These are phyloP conservation scores for Corythornis cristatus DNA, from an alignment of 2,113 vertebrate genomes.

Conservation along the genomic window DNA sequence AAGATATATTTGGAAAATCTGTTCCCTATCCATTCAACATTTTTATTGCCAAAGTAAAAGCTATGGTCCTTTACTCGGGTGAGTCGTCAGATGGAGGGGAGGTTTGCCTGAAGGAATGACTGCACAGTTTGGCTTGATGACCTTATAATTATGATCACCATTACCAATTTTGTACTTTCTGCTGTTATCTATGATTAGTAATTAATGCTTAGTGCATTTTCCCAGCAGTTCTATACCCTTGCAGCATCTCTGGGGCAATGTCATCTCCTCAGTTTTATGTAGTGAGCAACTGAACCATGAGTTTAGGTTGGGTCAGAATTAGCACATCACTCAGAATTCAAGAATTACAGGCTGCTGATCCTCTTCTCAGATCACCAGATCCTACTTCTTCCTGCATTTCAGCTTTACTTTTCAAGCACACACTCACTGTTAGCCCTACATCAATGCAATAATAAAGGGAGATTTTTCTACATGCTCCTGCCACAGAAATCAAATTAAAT, in stretches of 20 bases:
- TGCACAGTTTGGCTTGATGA: not conserved
- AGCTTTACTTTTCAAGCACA: not conserved
- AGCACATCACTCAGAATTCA: not conserved
- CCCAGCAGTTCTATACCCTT: not conserved
- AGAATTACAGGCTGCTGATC: not conserved
- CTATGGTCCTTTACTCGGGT: not conserved
- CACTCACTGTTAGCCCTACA: not conserved
- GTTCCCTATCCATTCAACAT: not conserved
- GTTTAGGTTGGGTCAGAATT: not conserved
- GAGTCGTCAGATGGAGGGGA: not conserved
- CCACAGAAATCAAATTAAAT: conserved; percentile 8
- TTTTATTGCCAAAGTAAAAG: not conserved
- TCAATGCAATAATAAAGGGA: not conserved
- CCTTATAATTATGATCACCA: not conserved
- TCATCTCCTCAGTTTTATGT: not conserved
- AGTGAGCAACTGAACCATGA: not conserved
- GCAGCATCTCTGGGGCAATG: not conserved
- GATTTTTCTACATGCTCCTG: not conserved
- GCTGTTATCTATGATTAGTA: not conserved
- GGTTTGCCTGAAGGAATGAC: not conserved
- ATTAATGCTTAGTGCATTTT: conserved; percentile 21
- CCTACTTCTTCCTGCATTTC: not conserved
- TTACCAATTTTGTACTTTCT: not conserved
- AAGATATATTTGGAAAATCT: not conserved
- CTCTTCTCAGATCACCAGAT: not conserved